phyloP scores from a whole-genome alignment of 2,797 vertebrate species.

The Peromyscus melanophrys region DNA sequence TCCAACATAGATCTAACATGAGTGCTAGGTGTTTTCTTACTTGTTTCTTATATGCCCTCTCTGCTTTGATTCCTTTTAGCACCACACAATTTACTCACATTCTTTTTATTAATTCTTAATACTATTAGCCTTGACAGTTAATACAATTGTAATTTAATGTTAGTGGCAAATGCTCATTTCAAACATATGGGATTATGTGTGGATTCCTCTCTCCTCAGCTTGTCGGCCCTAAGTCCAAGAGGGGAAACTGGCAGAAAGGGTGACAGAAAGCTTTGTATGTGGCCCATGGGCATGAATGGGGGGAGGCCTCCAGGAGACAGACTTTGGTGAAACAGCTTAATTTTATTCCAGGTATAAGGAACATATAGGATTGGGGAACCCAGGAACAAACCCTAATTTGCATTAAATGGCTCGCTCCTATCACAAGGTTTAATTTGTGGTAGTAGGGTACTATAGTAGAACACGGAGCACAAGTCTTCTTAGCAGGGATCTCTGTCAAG shows the following conservation, averaged over 20 bases:
- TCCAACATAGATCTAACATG: conserved; percentile 11
- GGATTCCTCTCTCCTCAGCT: neutral
- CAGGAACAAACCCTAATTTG: neutral
- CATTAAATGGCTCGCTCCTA: neutral
- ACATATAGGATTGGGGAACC: neutral
- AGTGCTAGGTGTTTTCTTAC: neutral
- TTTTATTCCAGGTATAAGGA: neutral
- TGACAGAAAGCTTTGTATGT: neutral
- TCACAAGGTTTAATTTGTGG: neutral
- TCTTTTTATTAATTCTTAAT: conserved; percentile 2
- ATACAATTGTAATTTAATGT: conserved; percentile 27
- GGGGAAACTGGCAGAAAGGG: neutral
- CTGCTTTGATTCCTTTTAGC: neutral
- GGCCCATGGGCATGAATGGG: neutral
- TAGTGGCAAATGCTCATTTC: conserved; percentile 11
- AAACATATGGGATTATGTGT: neutral
- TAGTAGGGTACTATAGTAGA: neutral
- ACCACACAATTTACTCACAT: neutral
- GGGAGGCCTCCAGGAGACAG: neutral
- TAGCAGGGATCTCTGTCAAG: neutral
- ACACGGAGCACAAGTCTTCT: neutral
- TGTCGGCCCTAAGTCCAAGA: neutral
- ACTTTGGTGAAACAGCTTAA: neutral
- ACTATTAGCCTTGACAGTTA: neutral
- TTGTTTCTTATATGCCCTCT: neutral